A percentile compares a stretch with the other conserved stretches of the same genome.
Evolutionary conservation across 2,113 vertebrate genomes (phyloP).

Genomic region (Syngnathus floridae): DNA sequence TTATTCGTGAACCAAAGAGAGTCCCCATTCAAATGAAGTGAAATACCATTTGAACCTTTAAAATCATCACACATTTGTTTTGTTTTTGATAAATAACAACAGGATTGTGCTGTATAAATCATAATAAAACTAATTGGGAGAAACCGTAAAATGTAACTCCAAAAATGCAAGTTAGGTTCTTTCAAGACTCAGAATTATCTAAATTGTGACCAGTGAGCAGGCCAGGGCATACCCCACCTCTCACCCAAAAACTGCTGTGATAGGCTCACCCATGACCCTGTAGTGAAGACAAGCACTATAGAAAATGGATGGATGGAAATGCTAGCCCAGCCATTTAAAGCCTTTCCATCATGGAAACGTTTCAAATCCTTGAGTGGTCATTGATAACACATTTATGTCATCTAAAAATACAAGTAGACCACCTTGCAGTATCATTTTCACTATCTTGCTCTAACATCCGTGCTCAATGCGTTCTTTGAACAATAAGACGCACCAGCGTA

Average conservation of each 20-base stretch:
- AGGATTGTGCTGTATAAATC: not conserved
- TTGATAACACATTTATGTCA: conserved; percentile 1
- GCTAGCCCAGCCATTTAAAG: not conserved
- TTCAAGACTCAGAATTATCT: too few relatives aligned
- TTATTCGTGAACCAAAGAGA: too few relatives aligned
- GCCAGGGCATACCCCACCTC: not conserved
- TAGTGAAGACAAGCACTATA: not conserved
- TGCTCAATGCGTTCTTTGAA: conserved; percentile 13
- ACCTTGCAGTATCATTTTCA: not conserved
- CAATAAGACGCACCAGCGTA: conserved; percentile 1
- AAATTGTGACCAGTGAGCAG: too few relatives aligned
- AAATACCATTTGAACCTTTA: too few relatives aligned
- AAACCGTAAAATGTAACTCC: too few relatives aligned
- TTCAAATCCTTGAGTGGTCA: not conserved
- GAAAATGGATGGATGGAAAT: not conserved
- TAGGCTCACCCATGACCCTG: not conserved
- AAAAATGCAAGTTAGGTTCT: too few relatives aligned
- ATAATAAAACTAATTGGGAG: too few relatives aligned
- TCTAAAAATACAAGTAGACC: not conserved
- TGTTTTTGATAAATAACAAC: too few relatives aligned
- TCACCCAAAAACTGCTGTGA: not conserved
- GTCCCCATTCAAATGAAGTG: too few relatives aligned
- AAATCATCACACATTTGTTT: too few relatives aligned
- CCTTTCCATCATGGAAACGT: conserved; percentile 2
- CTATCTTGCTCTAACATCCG: conserved; percentile 14